Base-by-base conservation (phyloP, 2,888 invertebrate species). In the Loripinus fragilis region DNA sequence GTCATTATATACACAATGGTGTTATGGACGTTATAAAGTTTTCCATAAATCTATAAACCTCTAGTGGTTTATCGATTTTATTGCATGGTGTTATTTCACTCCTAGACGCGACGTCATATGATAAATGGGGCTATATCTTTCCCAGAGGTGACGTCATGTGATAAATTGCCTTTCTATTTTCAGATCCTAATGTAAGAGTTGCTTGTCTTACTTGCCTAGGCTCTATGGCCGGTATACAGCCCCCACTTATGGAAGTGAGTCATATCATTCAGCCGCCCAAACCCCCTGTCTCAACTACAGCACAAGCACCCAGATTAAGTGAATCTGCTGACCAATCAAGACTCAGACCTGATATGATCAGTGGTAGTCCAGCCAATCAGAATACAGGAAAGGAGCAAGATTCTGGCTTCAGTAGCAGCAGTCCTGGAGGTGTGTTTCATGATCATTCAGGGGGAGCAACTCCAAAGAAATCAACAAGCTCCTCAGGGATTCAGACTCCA, bases 131-230 rank as follows among this genome's bases (percentile, higher is more conserved):
- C n/a, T n/a, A n/a, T n/a, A n/a, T n/a, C n/a, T n/a, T n/a, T n/a
- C n/a, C n/a, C n/a, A n/a, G n/a, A n/a, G n/a, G n/a, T n/a, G n/a
- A n/a, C n/a, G n/a, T n/a, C 8, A 41, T n/a, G n/a, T n/a, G n/a
- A n/a, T n/a, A n/a, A n/a, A n/a, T n/a, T n/a, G n/a, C n/a, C n/a
- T 45, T 45, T 45, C 45, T 20, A 3, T 45, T n/a, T 60, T 33
- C 88, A 94, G 94, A 94, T 86, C 90, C 93, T 1, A 94, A 94
- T 87, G 92, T 94, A 2, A 89, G 93, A n/a, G 94, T 94, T 3
- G 94, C 93, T 0, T 92, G 92, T 74, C 87, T 94, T 73, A 93
- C 94, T 1, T 92, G 93, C 69, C 89, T 94, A 33, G 94, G 94
- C 0, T 88, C 93, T 0, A 87, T 94, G 68, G 90, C 92, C 7